Evolutionary conservation across 2,888 invertebrate genomes (phyloP).

Genomic region (Bellardia bayeri): DNA sequence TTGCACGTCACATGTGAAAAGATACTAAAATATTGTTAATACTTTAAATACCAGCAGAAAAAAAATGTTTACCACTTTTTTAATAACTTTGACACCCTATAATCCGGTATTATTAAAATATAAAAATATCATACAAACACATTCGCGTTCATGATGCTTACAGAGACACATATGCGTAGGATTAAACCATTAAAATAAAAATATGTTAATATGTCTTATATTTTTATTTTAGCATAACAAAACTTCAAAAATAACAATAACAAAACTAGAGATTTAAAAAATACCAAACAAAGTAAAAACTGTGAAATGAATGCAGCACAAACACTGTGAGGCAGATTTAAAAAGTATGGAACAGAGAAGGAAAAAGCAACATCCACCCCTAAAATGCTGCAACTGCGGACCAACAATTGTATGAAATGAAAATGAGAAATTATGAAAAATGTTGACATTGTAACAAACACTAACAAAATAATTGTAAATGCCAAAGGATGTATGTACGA

Average conservation of each 20-base stretch:
- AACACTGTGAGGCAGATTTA: slow-evolving; percentile 41
- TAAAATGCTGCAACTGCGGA: slow-evolving; percentile 8
- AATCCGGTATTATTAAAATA: slow-evolving; percentile 74
- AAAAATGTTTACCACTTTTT: slow-evolving; percentile 42
- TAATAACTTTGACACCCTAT: slow-evolving; percentile 76
- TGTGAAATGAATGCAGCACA: slow-evolving; percentile 20
- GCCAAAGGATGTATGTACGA: slow-evolving; percentile 32
- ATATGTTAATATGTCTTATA: slow-evolving; percentile 64
- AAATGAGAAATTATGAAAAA: slow-evolving; percentile 56
- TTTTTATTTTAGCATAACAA: slow-evolving; percentile 67
- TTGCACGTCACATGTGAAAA: neutral
- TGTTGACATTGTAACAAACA: slow-evolving; percentile 65
- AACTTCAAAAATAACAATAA: slow-evolving; percentile 50
- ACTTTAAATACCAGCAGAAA: slow-evolving; percentile 45
- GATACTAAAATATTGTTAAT: slow-evolving; percentile 50
- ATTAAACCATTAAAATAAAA: slow-evolving; percentile 81
- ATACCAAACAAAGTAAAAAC: too few species aligned
- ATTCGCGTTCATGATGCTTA: neutral
- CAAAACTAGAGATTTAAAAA: slow-evolving; percentile 45
- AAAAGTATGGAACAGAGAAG: neutral
- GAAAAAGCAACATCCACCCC: slow-evolving; percentile 52
- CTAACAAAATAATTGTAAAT: slow-evolving; percentile 50
- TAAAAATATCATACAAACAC: slow-evolving; percentile 61
- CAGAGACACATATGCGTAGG: slow-evolving; percentile 81
- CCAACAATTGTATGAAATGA: slow-evolving; percentile 14